Evolutionary conservation across 1,140 invertebrate species (phyloP).

Genomic region (Luehdorfia chinensis): DNA sequence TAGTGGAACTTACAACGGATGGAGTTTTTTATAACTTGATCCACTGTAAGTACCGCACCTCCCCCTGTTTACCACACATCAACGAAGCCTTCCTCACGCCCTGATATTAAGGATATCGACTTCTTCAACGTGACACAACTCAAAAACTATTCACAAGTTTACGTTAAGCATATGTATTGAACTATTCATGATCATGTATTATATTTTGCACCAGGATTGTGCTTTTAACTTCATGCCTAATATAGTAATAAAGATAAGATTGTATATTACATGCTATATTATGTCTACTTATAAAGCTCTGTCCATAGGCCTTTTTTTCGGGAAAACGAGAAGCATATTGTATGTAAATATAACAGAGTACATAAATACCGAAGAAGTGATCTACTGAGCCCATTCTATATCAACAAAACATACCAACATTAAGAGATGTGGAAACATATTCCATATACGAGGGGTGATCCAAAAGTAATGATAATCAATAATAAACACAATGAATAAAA

Average conservation of each 20-base stretch:
- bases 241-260: slow-evolving; percentile 24
- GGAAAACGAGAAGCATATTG: slow-evolving; percentile 3
- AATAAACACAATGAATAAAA: too few relatives aligned
- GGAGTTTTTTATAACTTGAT: too few relatives aligned
- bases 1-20: background rate
- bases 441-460: too few relatives aligned
- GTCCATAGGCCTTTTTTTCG: slow-evolving; percentile 39
- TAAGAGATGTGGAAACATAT: background rate
- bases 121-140: slow-evolving; percentile 53
- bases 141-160: slow-evolving; percentile 75
- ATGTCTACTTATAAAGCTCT: slow-evolving; percentile 29
- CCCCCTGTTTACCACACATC: slow-evolving; percentile 70
- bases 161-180: slow-evolving; percentile 67
- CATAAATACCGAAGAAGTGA: slow-evolving; percentile 15
- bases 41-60: slow-evolving; percentile 57
- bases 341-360: slow-evolving; percentile 19
- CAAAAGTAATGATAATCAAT: too few relatives aligned
- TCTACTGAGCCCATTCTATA: background rate
- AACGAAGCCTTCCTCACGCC: slow-evolving; percentile 59
- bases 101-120: slow-evolving; percentile 54
- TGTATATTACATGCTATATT: slow-evolving; percentile 27
- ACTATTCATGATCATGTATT: slow-evolving; percentile 33
- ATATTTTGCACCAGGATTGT: slow-evolving; percentile 62
- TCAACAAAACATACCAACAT: slow-evolving; percentile 2
- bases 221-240: slow-evolving; percentile 22